phyloP scores from a whole-genome alignment of 2,113 vertebrate genomes.

The Zosterops lateralis region DNA sequence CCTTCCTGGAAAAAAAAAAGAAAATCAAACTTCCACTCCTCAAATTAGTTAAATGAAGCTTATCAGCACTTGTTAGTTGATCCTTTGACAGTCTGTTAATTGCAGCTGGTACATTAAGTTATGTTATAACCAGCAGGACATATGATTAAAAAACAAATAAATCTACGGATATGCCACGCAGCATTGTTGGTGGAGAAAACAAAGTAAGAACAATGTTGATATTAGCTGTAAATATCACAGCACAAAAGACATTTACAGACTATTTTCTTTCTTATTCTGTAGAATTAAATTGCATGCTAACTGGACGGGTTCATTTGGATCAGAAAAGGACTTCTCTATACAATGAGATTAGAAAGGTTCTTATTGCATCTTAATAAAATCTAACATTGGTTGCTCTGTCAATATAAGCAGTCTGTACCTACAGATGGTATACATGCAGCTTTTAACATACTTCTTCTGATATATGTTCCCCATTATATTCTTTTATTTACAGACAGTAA shows the following conservation, averaged over 20 bases:
- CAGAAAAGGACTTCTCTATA: neutral
- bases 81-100: slow-evolving; percentile 88
- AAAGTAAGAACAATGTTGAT: neutral
- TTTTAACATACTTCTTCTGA: slow-evolving; percentile 46
- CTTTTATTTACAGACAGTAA: slow-evolving; percentile 63
- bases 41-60: slow-evolving; percentile 85
- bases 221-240: slow-evolving; percentile 3
- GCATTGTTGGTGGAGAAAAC: slow-evolving; percentile 1
- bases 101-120: slow-evolving; percentile 83
- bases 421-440: neutral
- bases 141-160: slow-evolving; percentile 60
- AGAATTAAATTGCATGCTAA: neutral
- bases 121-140: slow-evolving; percentile 66
- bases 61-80: slow-evolving; percentile 76
- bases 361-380: neutral
- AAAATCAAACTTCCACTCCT: slow-evolving; percentile 76
- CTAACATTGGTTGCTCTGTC: neutral
- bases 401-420: neutral
- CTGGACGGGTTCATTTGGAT: neutral
- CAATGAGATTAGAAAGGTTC: neutral
- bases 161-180: neutral
- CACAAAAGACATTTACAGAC: neutral
- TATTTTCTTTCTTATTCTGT: slow-evolving; percentile 8
- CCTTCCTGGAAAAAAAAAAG: slow-evolving; percentile 74
- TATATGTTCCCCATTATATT: slow-evolving; percentile 32